phyloP scores from a whole-genome alignment of 2,888 invertebrate species.

The Drosophila seclusa region DNA sequence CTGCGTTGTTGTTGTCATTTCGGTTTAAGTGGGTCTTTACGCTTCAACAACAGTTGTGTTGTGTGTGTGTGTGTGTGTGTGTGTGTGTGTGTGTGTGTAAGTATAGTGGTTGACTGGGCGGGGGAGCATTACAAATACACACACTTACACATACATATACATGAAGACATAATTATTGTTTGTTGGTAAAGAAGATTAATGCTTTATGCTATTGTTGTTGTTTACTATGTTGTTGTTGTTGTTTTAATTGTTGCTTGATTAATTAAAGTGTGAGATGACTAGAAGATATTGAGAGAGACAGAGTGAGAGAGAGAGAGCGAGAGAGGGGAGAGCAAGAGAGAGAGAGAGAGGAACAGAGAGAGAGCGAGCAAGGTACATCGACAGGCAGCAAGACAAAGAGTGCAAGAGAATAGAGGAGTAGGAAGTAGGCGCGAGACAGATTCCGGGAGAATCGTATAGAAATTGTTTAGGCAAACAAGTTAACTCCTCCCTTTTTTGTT shows the following conservation, averaged over 20 bases:
- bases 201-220: slow-evolving; percentile 28
- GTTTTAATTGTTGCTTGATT: slow-evolving; percentile 47
- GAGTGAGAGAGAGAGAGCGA: slow-evolving; percentile 5
- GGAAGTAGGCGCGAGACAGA: background rate
- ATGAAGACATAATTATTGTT: slow-evolving; percentile 33
- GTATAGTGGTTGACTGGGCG: slow-evolving; percentile 2
- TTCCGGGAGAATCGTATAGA: background rate
- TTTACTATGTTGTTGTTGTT: slow-evolving; percentile 21
- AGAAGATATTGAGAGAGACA: slow-evolving; percentile 36
- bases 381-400: slow-evolving; percentile 46
- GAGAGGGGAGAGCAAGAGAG: slow-evolving; percentile 20
- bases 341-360: slow-evolving; percentile 5
- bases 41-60: slow-evolving; percentile 14
- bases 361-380: slow-evolving; percentile 18
- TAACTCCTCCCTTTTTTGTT: background rate
- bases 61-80: background rate
- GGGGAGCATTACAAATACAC: slow-evolving; percentile 13
- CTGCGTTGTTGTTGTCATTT: slow-evolving; percentile 55
- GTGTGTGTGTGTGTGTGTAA: slow-evolving; percentile 11
- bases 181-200: slow-evolving; percentile 38
- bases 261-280: slow-evolving; percentile 62
- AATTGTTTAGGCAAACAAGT: background rate
- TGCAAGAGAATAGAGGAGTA: background rate
- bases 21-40: slow-evolving; percentile 52
- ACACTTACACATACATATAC: slow-evolving; percentile 13